Evolutionary conservation across 2,113 vertebrate genomes (phyloP).

Genomic region (Plotosus lineatus): DNA sequence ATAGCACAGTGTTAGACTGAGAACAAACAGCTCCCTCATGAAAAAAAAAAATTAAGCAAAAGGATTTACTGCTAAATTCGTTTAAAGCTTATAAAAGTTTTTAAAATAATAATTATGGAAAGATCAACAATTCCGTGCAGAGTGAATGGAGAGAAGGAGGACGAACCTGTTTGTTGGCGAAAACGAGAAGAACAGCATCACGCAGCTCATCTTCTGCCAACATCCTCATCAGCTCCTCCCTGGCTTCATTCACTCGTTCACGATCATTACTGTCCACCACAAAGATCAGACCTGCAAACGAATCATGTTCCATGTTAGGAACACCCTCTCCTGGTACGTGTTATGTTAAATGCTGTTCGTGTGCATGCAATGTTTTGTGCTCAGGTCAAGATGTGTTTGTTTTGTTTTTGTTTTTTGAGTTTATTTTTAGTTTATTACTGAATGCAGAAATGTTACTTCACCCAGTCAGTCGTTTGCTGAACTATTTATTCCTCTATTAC

Average conservation of each 20-base stretch:
- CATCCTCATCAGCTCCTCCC: constrained; percentile 98
- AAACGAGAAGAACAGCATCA: constrained; percentile 93
- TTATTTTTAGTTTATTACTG: background rate
- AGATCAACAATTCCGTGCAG: background rate
- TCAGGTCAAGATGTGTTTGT: background rate
- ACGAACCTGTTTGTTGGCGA: constrained; percentile 92
- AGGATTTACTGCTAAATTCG: background rate
- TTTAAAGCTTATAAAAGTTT: too few relatives aligned
- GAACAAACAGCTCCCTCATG: background rate
- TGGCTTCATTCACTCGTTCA: constrained; percentile 93
- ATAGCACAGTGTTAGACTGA: background rate
- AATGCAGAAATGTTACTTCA: too few relatives aligned
- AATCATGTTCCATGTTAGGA: background rate
- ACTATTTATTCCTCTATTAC: too few relatives aligned
- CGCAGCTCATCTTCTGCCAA: constrained; percentile 92
- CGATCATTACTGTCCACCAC: constrained; percentile 98
- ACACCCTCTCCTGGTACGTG: background rate
- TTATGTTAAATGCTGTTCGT: background rate
- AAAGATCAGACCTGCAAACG: constrained; percentile 85
- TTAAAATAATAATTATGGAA: too few relatives aligned
- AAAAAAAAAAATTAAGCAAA: background rate
- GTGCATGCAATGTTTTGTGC: background rate
- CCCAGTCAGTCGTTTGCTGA: too few relatives aligned
- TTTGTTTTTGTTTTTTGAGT: background rate
- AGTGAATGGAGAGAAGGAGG: background rate